Base-by-base conservation (phyloP, 1,140 invertebrate genomes). In the Zaprionus kolodkinae region DNA sequence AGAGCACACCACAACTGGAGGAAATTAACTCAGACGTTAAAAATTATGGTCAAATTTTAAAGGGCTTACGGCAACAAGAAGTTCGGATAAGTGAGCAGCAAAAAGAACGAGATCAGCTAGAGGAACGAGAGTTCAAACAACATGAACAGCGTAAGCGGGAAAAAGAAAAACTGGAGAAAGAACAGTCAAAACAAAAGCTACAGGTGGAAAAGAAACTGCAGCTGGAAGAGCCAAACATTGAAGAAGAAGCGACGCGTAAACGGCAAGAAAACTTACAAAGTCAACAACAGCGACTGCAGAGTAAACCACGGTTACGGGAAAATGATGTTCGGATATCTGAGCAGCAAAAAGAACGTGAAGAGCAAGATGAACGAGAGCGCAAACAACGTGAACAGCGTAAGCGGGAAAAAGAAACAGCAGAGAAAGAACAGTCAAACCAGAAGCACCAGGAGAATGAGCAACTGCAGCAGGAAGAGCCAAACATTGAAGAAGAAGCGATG, bases 261-360 rank as follows among this genome's bases (percentile, higher is more conserved):
- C 67, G 85, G 15, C 52, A 70, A 1, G 64, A 76, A 11, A 75
- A 84, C 54, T 30, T 83, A 10, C 69, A 81, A n/a, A 83, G 78
- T 67, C 48, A 81, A 57, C 25, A 54, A 15, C 33, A 78, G 10
- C 66, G 78, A 21, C 38, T 89, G n/a, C 66, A 79, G 11, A 84
- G 55, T 30, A 72, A 81, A 12, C 67, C 72, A 12, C 72, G 21
- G 1, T 21, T 21, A 21, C 21, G 21, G 21, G 21, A 21, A 21
- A 21, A 21, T 21, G 17, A 17, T 12, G 13, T 15, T 13, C 27
- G 7, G 13, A 43, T 54, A 40, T 33, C 3, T 3, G 48, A 64
- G 11, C 21, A 27, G 11, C 21, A 27, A 12, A 48, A 67, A 55
- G 25, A 33, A 30, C 50, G 15, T 1, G 50, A 54, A 3, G 17